phyloP scores from a whole-genome alignment of 2,797 vertebrate genomes.

The Delichon dasypus region DNA sequence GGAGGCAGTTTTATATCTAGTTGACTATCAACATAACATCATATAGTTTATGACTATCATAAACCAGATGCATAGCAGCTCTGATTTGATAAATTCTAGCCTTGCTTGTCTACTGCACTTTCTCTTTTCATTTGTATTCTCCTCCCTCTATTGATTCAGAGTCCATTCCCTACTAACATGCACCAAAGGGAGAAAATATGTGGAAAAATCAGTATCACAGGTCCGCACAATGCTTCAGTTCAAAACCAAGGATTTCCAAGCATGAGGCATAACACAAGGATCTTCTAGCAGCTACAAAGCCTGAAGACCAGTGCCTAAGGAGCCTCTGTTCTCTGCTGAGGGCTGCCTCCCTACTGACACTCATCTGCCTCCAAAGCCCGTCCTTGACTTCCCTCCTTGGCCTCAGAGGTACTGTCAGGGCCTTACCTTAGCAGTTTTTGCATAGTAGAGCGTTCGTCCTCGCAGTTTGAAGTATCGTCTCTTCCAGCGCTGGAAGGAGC shows the following conservation, averaged over 20 bases:
- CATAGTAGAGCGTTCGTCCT: constrained; percentile 94
- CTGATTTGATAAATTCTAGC: neutral
- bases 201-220: neutral
- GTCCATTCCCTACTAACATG: neutral
- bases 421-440: constrained; percentile 91
- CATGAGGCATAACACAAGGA: neutral
- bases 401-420: neutral
- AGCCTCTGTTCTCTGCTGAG: neutral
- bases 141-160: neutral
- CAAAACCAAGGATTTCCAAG: neutral
- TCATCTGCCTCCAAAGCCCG: neutral
- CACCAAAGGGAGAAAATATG: neutral
- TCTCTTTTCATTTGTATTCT: neutral
- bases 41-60: neutral
- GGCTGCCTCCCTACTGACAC: neutral
- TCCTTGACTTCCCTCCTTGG: neutral
- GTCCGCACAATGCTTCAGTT: neutral
- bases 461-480: constrained; percentile 96
- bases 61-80: neutral
- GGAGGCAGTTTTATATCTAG: neutral
- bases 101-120: neutral
- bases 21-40: neutral
- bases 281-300: neutral
- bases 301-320: neutral
- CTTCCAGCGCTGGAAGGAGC: constrained; percentile 96